Conservation (phyloP, 2,113 vertebrate species). For the Pleuronectes platessa region DNA sequence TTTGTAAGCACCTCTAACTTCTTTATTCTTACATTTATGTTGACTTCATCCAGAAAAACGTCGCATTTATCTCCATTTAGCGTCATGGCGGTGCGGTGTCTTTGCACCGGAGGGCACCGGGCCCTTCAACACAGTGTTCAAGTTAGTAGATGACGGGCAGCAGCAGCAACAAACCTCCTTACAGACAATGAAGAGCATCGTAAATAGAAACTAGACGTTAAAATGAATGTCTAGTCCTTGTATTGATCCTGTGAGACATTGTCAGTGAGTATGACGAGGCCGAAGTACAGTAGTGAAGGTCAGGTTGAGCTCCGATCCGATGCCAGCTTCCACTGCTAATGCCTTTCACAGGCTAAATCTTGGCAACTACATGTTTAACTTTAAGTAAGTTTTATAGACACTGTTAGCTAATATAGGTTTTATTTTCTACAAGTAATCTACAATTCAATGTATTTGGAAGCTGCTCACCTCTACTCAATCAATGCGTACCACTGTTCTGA, state of each 20-base stretch:
- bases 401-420: too few relatives aligned
- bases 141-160: neutral
- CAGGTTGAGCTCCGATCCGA: constrained; percentile 33
- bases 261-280: neutral
- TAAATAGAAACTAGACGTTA: fast-evolving
- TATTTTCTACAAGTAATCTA: neutral
- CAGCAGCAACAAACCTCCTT: neutral
- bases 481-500: too few relatives aligned
- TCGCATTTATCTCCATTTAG: neutral
- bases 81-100: constrained; percentile 31
- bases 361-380: neutral
- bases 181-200: neutral
- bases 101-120: constrained; percentile 62
- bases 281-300: constrained; percentile 61
- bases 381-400: neutral
- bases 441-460: too few relatives aligned
- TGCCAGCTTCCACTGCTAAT: neutral
- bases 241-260: neutral
- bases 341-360: neutral
- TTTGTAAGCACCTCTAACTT: constrained; percentile 81
- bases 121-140: constrained; percentile 40
- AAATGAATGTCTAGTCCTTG: neutral
- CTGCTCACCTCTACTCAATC: too few relatives aligned
- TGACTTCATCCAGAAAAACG: fast-evolving
- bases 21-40: neutral